These are phyloP conservation scores for Sycobia sp. DNA, from an alignment of 1,140 invertebrate species.

Conservation along the genomic window DNA sequence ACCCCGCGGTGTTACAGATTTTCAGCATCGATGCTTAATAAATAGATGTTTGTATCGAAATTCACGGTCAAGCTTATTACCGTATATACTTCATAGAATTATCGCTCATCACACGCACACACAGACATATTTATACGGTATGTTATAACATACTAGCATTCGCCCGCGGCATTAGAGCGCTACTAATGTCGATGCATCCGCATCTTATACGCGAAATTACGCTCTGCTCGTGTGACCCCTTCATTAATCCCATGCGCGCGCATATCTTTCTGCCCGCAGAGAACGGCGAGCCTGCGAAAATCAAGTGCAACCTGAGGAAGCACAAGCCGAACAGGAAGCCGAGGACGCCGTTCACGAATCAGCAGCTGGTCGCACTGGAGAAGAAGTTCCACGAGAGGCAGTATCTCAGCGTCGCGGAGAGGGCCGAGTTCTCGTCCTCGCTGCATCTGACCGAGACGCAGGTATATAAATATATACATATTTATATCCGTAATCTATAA, in stretches of 20 bases:
- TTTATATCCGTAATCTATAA: conserved; percentile 37
- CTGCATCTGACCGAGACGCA: conserved; percentile 94
- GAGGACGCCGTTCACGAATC: conserved; percentile 95
- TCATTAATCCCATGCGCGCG: background rate
- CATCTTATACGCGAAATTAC: too few relatives aligned
- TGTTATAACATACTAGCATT: too few relatives aligned
- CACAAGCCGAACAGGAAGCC: conserved; percentile 97
- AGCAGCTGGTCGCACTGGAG: conserved; percentile 91
- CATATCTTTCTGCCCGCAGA: conserved; percentile 59
- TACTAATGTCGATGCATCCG: too few relatives aligned
- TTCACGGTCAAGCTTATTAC: too few relatives aligned
- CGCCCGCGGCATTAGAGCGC: too few relatives aligned
- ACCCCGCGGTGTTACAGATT: too few relatives aligned
- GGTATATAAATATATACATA: too few relatives aligned
- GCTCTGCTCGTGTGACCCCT: background rate
- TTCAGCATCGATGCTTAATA: too few relatives aligned
- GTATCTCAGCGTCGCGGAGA: conserved; percentile 94
- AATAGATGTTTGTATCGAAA: too few relatives aligned
- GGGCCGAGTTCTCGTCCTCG: conserved; percentile 94
- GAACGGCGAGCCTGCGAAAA: conserved; percentile 76
- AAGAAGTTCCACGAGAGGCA: conserved; percentile 96
- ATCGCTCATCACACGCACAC: too few relatives aligned
- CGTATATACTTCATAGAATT: too few relatives aligned
- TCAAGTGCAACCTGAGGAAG: conserved; percentile 92
- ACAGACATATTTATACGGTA: too few relatives aligned